Base-by-base conservation (phyloP, 2,888 invertebrate genomes). In the Acrobasis suavella region DNA sequence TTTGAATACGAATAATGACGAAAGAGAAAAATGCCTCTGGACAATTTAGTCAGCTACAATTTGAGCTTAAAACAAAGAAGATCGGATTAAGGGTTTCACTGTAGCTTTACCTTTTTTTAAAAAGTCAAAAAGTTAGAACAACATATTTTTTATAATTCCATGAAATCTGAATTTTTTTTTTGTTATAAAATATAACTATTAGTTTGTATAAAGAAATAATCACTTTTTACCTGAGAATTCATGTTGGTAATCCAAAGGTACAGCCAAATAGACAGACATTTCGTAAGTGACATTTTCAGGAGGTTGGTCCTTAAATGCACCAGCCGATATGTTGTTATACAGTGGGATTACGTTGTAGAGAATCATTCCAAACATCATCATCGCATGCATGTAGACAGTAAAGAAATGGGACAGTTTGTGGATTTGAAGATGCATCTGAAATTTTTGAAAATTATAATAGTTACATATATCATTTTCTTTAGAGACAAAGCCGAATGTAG, bases 181-280 rank as follows among this genome's bases (percentile, higher is more conserved):
- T n/a, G n/a, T n/a, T n/a, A n/a, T n/a, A n/a, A n/a, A n/a, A n/a
- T n/a, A n/a, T n/a, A n/a, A n/a, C n/a, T n/a, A n/a, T n/a, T n/a
- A n/a, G n/a, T n/a, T n/a, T n/a, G n/a, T n/a, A n/a, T n/a, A n/a
- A n/a, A n/a, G n/a, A n/a, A n/a, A n/a, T n/a, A n/a, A n/a, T n/a
- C n/a, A n/a, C 3, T 22, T 22, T 22, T 22, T 3, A 22, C 22
- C 22, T 22, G 22, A 2, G 3, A 54, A 15, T 1, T 38, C 38
- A 37, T 54, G 54, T 2, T 37, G 54, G 9, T 54, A 54, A 38
- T 54, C 54, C 5, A 54, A 54, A 37, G 54, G 54, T 7, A 54
- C 9, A 15, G 15, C 38, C 0, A 38, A 1, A 15, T 37, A 22
- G 3, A 54, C 32, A 15, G 54, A 54, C 9, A 38, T 15, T 2